Evolutionary conservation across 2,888 invertebrate genomes (phyloP), one percentile per base, ranked within the genome.

Genomic region (Nymphalis polychloros): DNA sequence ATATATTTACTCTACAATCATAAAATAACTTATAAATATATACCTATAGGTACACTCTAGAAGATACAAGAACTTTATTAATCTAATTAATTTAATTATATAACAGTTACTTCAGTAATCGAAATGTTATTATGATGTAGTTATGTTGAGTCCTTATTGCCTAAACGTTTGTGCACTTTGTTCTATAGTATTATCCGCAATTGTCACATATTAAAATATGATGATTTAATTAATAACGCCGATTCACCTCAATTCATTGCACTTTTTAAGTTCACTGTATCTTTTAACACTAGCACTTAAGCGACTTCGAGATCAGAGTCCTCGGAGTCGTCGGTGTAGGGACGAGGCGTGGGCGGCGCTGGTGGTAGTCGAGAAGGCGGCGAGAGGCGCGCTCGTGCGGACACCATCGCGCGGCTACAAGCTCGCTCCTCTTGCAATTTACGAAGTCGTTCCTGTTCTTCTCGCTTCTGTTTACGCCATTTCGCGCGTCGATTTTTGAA

Each of bases 401-500:
- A 77, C 57, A 88, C 80, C 65, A 89, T 84, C 20, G 87, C 84
- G 46, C 92, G 87, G 19, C 92, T 92, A 75, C 90, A 90, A 10
- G 84, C 84, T 72, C 96, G 94, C 84, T 97, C 97, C 86, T 97
- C 96, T 83, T 97, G 97, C 72, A 97, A 86, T 87, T 97, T 96
- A 70, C 97, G 94, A 77, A 97, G 91, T 70, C 97, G 92, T 87
- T 97, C 96, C 87, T 97, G 96, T 85, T 97, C 96, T 84, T 96
- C 98, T 2, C 98, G 95, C 85, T 98, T 98, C 85, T 98, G 98
- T 83, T 98, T 98, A 76, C 98, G 95, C 98, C 98, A 98, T 93
- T 98, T 98, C 77, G 98, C 98, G 50, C 98, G 94, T 23, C 98
- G 95, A 86, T 98, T 98, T 90, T 98, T 98, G 90, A 98, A 98